Conservation (phyloP, 2,113 vertebrate genomes). For the Ophthalmolycus amberensis region DNA sequence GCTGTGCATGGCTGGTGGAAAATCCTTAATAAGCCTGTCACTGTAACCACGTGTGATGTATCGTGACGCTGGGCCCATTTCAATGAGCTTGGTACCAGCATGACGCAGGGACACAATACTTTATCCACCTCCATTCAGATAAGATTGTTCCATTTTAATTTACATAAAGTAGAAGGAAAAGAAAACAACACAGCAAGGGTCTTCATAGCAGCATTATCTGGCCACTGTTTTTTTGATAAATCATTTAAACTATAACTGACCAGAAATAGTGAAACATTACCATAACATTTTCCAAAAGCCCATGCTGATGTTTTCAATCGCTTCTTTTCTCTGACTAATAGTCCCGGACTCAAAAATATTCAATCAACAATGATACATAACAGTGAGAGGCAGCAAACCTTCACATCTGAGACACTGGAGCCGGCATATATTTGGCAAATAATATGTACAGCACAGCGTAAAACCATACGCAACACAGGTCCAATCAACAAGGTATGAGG, state of each 20-base stretch:
- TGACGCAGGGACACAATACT: not conserved
- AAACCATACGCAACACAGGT: not conserved
- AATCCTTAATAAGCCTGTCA: slow-evolving; percentile 15
- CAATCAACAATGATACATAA: not conserved
- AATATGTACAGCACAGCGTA: not conserved
- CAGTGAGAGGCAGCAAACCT: too few species aligned
- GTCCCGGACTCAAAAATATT: not conserved
- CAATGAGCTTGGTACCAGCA: slow-evolving; percentile 3
- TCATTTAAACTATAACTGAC: not conserved
- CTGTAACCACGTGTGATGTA: not conserved
- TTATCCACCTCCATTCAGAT: not conserved
- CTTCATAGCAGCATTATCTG: not conserved
- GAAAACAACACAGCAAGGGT: not conserved
- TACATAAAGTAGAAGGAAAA: not conserved
- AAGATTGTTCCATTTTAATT: not conserved
- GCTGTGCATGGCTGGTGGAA: not conserved
- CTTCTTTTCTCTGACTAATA: not conserved
- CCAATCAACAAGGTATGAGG: not conserved
- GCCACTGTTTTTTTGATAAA: not conserved
- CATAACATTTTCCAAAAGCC: not conserved
- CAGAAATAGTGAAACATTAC: not conserved
- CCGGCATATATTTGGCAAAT: not conserved
- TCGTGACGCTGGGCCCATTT: not conserved
- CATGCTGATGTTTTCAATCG: not conserved
- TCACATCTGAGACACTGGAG: not conserved